These are phyloP conservation scores for Drosophila willistoni DNA, from an alignment of 1,140 invertebrate genomes.

Conservation along the genomic window DNA sequence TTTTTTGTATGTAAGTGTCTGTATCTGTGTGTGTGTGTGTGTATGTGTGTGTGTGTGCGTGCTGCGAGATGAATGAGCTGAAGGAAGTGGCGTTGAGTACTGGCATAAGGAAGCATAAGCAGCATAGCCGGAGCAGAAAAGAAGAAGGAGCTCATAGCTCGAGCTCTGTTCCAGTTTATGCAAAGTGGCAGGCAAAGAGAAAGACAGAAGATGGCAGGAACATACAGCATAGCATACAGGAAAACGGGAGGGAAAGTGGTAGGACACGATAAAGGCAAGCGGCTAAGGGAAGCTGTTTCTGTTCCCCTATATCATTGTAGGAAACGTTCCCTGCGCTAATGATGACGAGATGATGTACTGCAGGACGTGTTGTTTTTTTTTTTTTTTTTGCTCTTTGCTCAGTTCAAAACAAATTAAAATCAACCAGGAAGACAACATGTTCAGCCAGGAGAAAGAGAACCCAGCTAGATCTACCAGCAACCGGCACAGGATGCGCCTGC, in stretches of 20 bases:
- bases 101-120: constrained; percentile 77
- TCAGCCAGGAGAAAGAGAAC: constrained; percentile 3
- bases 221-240: neutral
- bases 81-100: constrained; percentile 79
- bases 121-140: constrained; percentile 8
- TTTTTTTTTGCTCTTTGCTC: constrained; percentile 66
- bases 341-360: constrained; percentile 79
- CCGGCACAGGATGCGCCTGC: constrained; percentile 40
- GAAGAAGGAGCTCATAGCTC: neutral
- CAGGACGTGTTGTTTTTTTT: constrained; percentile 67
- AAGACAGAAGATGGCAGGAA: constrained; percentile 14
- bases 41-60: constrained; percentile 41
- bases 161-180: constrained; percentile 45
- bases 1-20: constrained; percentile 4
- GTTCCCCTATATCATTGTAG: constrained; percentile 55
- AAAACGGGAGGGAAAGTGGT: neutral
- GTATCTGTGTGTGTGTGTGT: constrained; percentile 34
- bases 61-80: constrained; percentile 70
- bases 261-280: too few relatives aligned
- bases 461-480: constrained; percentile 24
- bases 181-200: constrained; percentile 46
- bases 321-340: constrained; percentile 67
- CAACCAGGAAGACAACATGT: constrained; percentile 51
- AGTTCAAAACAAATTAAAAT: constrained; percentile 80
- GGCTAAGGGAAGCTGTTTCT: constrained; percentile 21